phyloP scores from a whole-genome alignment of 2,888 invertebrate species.

The Diaperis boleti region DNA sequence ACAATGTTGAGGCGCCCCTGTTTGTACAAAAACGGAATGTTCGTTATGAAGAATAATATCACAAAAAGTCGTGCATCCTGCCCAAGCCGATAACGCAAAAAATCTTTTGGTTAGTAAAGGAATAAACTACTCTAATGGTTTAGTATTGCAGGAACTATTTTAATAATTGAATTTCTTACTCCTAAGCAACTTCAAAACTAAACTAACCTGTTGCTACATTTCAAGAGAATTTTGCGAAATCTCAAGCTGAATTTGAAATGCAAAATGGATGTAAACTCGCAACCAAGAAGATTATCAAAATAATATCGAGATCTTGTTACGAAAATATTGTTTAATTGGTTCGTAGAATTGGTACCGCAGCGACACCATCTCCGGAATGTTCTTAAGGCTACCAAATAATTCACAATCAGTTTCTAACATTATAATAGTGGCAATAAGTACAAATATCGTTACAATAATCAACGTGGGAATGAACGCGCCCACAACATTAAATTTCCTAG shows the following conservation, averaged over 20 bases:
- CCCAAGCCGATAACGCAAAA: conserved; percentile 34
- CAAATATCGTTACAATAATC: conserved; percentile 77
- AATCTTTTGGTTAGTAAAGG: conserved; percentile 24
- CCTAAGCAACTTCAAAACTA: conserved; percentile 32
- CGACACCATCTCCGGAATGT: conserved; percentile 82
- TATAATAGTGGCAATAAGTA: conserved; percentile 77
- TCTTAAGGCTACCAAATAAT: conserved; percentile 75
- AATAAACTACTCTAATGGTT: conserved; percentile 34
- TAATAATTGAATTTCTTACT: conserved; percentile 34
- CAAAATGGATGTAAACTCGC: conserved; percentile 18
- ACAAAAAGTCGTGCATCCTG: conserved; percentile 29
- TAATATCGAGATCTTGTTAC: conserved; percentile 73
- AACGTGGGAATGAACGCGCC: conserved; percentile 84
- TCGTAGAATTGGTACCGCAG: conserved; percentile 85
- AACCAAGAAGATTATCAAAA: conserved; percentile 67
- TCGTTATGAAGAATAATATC: conserved; percentile 29
- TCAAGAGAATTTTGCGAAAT: conserved; percentile 29
- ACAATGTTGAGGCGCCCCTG: conserved; percentile 17
- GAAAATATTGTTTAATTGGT: conserved; percentile 83
- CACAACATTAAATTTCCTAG: conserved; percentile 73
- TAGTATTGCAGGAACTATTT: conserved; percentile 41
- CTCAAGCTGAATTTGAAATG: conserved; percentile 36
- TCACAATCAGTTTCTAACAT: conserved; percentile 85
- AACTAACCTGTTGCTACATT: conserved; percentile 38
- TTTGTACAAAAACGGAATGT: conserved; percentile 25